Evolutionary conservation across 2,113 vertebrate genomes (phyloP).

Genomic region (Syngnathoides biaculeatus): DNA sequence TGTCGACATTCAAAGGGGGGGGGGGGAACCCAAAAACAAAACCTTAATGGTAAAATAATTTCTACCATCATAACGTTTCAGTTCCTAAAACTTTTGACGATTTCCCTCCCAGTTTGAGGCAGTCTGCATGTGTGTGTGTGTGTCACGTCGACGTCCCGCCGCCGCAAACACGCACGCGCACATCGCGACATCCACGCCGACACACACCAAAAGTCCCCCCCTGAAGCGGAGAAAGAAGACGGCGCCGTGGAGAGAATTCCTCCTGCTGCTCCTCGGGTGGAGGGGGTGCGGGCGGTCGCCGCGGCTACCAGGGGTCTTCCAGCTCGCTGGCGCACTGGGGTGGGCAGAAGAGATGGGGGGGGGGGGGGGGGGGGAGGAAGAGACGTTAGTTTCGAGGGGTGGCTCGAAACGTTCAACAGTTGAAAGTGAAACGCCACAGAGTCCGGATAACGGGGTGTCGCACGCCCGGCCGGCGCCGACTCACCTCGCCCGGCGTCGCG

Average conservation of each 20-base stretch:
- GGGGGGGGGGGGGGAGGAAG: not conserved
- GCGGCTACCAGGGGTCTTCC: slow-evolving; percentile 97
- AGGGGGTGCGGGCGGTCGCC: slow-evolving; percentile 51
- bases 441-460: not conserved
- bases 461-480: slow-evolving; percentile 45
- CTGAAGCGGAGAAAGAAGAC: slow-evolving; percentile 63
- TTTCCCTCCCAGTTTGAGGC: slow-evolving; percentile 80
- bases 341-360: slow-evolving; percentile 68
- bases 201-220: slow-evolving; percentile 59
- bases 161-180: slow-evolving; percentile 43
- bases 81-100: slow-evolving; percentile 74
- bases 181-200: slow-evolving; percentile 33
- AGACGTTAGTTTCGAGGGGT: not conserved
- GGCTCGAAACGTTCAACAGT: slow-evolving; percentile 1
- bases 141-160: slow-evolving; percentile 46
- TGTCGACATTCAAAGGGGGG: slow-evolving; percentile 63
- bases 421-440: not conserved
- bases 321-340: slow-evolving; percentile 92
- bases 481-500: slow-evolving; percentile 60
- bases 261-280: slow-evolving; percentile 34
- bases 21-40: slow-evolving; percentile 40
- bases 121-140: slow-evolving; percentile 59
- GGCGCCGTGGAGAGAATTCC: slow-evolving; percentile 58
- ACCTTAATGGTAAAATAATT: slow-evolving; percentile 64
- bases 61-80: slow-evolving; percentile 70